Base-by-base conservation (phyloP, 2,113 vertebrate genomes). In the Thamnaconus septentrionalis region DNA sequence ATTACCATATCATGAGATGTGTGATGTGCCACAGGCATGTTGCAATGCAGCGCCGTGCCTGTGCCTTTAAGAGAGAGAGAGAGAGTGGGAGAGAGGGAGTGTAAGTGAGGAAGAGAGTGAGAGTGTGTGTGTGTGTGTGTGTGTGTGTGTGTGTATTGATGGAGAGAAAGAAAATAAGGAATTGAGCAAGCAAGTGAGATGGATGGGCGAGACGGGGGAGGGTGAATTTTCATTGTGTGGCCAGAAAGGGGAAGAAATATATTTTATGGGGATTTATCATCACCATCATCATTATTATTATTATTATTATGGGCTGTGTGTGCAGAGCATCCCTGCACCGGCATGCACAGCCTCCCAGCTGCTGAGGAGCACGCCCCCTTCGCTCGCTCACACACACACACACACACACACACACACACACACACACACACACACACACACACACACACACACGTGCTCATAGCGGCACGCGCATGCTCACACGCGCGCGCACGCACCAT, bases 61-160 rank as follows among this genome's bases (percentile, higher is more conserved):
- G 88, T 87, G 71, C 85, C 91, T 92, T 92, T 91, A 91, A 91
- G 86, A 87, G 82, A 66, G 70, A 45, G 64, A 41, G 71, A 73
- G 79, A 73, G 64, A 69, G 76, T 69, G 41, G 67, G 54, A 79
- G 80, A 70, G 57, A 82, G n/a, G 48, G 10, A 4, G 8, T 11
- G n/a, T 9, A 5, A 4, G 8, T 11, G 2, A 8, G 5, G 48
- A 8, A 50, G 45, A 8, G 45, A 46, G 45, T 11, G 48, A 50
- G 48, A 11, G 48, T 50, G 10, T 10, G 48, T 10, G 48, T 8
- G 8, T 5, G 48, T 11, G 48, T 50, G 48, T 4, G n/a, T 50
- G 8, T 4, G 5, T 50, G 6, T 31, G 5, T n/a, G 48, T 7
- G 47, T 10, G 11, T 10, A 9, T 9, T 5, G 48, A 11, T 4